Evolutionary conservation across 2,113 vertebrate species (phyloP).

Genomic region (Amia ocellicauda): DNA sequence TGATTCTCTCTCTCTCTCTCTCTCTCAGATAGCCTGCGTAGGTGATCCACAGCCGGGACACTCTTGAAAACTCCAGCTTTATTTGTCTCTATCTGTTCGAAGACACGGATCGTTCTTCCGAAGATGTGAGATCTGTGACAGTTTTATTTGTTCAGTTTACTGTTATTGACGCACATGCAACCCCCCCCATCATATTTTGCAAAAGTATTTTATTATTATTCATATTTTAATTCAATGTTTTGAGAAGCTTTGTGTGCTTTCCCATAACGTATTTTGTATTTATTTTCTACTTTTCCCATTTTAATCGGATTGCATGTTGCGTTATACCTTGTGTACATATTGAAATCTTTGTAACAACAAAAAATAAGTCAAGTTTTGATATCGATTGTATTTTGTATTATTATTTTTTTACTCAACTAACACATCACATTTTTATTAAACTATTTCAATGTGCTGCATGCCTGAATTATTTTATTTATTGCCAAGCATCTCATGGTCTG

Average conservation of each 20-base stretch:
- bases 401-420: neutral
- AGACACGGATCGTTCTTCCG: neutral
- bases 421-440: conserved; percentile 18
- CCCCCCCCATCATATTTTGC: neutral
- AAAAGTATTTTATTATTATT: no score
- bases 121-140: neutral
- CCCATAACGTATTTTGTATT: neutral
- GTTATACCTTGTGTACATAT: neutral
- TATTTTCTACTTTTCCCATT: neutral
- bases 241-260: neutral
- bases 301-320: conserved; percentile 12
- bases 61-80: no score
- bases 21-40: conserved; percentile 10
- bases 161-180: no score
- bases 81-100: no score
- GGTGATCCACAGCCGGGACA: no score
- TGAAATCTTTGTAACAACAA: conserved; percentile 1
- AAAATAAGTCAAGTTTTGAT: conserved; percentile 5
- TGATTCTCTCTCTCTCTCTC: neutral
- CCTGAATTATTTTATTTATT: conserved; percentile 3
- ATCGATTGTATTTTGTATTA: conserved; percentile 2
- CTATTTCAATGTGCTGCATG: conserved; percentile 6
- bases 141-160: no score
- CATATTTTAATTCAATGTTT: no score
- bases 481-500: neutral